Base-by-base conservation (phyloP, 1,140 invertebrate genomes). In the Phocides pigmalion region DNA sequence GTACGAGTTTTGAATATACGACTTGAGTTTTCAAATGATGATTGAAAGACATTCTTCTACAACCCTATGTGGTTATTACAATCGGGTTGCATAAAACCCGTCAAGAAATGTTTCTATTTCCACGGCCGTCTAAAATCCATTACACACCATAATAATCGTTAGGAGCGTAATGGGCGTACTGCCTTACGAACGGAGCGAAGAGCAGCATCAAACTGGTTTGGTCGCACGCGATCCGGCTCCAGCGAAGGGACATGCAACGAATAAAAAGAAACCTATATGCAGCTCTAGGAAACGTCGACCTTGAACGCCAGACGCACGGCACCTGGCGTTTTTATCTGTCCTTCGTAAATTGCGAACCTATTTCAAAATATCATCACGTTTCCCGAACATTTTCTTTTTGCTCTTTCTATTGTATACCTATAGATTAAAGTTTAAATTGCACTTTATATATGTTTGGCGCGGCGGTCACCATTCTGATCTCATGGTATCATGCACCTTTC, bases 201-300 rank as follows among this genome's bases (percentile, higher is more conserved):
- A 81, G 72, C 80, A 79, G 75, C 78, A 72, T 74, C 68, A 84
- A 90, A 89, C 85, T 76, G 87, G 87, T 90, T 90, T 88, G 78
- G 79, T 78, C 76, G 87, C 88, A 89, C 86, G 86, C 88, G 81
- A 90, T 81, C 81, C 84, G 66, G 74, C 76, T 77, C 74, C 77
- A 67, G 64, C 67, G 77, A 79, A 84, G 84, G 82, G 77, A 82
- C 79, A 88, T 88, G 86, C 88, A 88, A 87, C 76, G 72, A 89
- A 84, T 86, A 90, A 90, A 90, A 90, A 86, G 76, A 87, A 82
- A 82, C 85, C 84, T 82, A 90, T 84, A 89, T 89, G 86, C 86
- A 90, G 77, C 88, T 90, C 88, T 90, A 90, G 88, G 88, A 90
- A 90, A 84, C 77, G 81, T 82, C 88, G 81, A 84, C 86, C 88